phyloP scores from a whole-genome alignment of 2,888 invertebrate species.

The Anticlea derivata region DNA sequence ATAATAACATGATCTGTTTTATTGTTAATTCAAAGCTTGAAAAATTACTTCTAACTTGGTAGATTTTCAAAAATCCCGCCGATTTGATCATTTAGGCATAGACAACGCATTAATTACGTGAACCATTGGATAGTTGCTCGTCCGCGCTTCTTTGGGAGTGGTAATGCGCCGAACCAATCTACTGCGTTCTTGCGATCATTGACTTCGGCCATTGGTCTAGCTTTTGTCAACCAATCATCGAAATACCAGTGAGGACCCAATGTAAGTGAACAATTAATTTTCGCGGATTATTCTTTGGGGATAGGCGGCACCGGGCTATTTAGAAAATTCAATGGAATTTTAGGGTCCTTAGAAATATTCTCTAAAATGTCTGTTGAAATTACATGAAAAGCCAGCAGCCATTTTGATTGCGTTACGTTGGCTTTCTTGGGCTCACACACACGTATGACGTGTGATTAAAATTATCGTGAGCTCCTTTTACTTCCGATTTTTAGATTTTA shows the following conservation, averaged over 20 bases:
- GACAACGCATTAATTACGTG: constrained; percentile 74
- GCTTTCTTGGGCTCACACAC: constrained; percentile 59
- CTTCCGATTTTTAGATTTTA: no score
- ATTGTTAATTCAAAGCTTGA: no score
- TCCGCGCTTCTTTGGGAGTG: constrained; percentile 85
- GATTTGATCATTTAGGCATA: constrained; percentile 56
- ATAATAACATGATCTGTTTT: no score
- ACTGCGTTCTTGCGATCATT: constrained; percentile 89
- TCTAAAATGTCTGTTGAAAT: constrained; percentile 52
- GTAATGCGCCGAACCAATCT: constrained; percentile 86
- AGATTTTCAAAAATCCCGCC: constrained; percentile 24
- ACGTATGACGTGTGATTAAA: constrained; percentile 64
- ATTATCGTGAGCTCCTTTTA: no score
- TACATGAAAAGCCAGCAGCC: constrained; percentile 69
- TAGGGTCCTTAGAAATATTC: constrained; percentile 44
- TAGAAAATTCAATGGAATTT: constrained; percentile 26
- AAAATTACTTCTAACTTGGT: not conserved
- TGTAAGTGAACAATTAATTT: constrained; percentile 79
- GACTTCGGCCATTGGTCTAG: constrained; percentile 93
- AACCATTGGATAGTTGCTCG: constrained; percentile 70
- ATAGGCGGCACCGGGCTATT: constrained; percentile 50
- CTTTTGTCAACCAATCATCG: constrained; percentile 95
- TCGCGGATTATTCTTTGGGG: constrained; percentile 61
- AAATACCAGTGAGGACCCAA: constrained; percentile 87
- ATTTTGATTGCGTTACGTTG: constrained; percentile 77